Percentiles rank a stretch among this genome's conserved stretches.
These are phyloP conservation scores for Vollenhovia emeryi DNA, from an alignment of 1,140 invertebrate species.

Conservation along the genomic window DNA sequence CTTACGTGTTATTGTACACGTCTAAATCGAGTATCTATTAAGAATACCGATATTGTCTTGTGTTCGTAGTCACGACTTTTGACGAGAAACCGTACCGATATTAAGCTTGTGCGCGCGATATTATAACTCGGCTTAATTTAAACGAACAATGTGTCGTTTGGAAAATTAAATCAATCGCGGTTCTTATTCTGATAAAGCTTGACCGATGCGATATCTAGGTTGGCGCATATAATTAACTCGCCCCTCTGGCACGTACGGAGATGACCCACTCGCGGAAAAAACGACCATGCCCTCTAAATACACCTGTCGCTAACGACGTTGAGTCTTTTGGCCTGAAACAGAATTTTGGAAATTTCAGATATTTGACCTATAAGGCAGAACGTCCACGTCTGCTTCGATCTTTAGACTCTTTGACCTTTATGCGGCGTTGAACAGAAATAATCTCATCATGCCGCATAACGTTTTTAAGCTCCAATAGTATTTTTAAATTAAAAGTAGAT, in stretches of 20 bases:
- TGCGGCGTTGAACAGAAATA: not conserved
- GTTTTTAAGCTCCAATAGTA: not conserved
- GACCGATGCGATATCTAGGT: constrained; percentile 35
- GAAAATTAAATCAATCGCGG: not conserved
- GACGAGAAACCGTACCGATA: not conserved
- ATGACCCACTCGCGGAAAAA: constrained; percentile 54
- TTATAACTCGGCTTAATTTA: not conserved
- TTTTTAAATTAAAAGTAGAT: not conserved
- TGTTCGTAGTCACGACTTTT: not conserved
- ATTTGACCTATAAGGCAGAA: not conserved
- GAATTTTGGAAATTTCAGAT: not conserved
- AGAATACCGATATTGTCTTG: not conserved
- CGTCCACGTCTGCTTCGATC: not conserved
- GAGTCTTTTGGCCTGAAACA: not conserved
- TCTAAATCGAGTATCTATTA: not conserved
- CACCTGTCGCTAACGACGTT: constrained; percentile 16
- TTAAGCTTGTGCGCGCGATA: not conserved
- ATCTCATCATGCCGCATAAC: not conserved
- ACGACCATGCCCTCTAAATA: constrained; percentile 28
- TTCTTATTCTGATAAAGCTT: constrained; percentile 21
- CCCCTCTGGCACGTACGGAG: constrained; percentile 28
- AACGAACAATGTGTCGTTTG: not conserved
- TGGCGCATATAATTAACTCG: constrained; percentile 44
- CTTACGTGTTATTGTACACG: not conserved
- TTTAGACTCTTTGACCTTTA: constrained; percentile 9